Evolutionary conservation across 2,797 vertebrate species (phyloP).

Genomic region (Pseudomugil tenellus): DNA sequence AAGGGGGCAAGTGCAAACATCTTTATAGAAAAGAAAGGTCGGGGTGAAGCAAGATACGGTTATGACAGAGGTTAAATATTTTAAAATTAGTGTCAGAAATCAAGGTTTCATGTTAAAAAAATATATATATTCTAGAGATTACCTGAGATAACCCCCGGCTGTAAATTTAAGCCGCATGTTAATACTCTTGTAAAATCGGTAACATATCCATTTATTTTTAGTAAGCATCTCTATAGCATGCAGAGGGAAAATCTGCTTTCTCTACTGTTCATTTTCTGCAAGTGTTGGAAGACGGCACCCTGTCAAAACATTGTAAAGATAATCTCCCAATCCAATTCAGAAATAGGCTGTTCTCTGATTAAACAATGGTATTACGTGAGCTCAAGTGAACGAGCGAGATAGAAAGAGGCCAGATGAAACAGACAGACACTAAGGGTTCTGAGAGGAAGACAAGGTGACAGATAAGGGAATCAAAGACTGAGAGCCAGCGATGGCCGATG

Average conservation of each 20-base stretch:
- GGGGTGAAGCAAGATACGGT: slow-evolving; percentile 21
- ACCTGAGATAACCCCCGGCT: not conserved
- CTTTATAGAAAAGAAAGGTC: slow-evolving; percentile 26
- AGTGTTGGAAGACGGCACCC: slow-evolving; percentile 24
- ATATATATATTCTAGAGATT: not conserved
- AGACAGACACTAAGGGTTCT: slow-evolving; percentile 23
- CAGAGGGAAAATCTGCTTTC: slow-evolving; percentile 9
- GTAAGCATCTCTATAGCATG: not conserved
- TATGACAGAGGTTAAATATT: slow-evolving; percentile 21
- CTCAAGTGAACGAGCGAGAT: slow-evolving; percentile 1
- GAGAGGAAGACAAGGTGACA: slow-evolving; percentile 31
- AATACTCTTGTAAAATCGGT: slow-evolving; percentile 19
- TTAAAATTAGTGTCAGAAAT: slow-evolving; percentile 6
- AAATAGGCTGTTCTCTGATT: slow-evolving; percentile 53
- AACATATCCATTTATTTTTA: slow-evolving; percentile 21
- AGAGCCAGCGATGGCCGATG: slow-evolving; percentile 41
- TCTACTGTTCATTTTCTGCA: slow-evolving; percentile 25
- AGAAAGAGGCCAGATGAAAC: slow-evolving; percentile 45
- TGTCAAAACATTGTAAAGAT: slow-evolving; percentile 36
- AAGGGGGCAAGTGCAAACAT: slow-evolving; percentile 23
- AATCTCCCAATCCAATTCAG: slow-evolving; percentile 58
- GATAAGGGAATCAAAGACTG: slow-evolving; percentile 20
- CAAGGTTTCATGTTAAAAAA: not conserved
- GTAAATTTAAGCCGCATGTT: slow-evolving; percentile 8
- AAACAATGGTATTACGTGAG: slow-evolving; percentile 57